Percentiles rank a stretch among this genome's conserved stretches.
phyloP scores from a whole-genome alignment of 2,797 vertebrate genomes.

The Furcifer pardalis region DNA sequence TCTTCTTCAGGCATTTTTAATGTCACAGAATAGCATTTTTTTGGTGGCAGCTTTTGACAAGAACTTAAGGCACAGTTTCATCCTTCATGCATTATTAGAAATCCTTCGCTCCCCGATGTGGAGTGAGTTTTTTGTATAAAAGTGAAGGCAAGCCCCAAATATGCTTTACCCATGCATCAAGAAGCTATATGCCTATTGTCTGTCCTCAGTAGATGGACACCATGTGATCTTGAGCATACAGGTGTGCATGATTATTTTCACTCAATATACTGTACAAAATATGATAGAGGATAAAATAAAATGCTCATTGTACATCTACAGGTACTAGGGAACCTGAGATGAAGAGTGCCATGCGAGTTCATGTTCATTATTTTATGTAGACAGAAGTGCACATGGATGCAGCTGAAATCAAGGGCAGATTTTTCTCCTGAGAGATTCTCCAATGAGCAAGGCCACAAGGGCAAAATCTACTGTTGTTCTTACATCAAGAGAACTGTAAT shows the following conservation, averaged over 20 bases:
- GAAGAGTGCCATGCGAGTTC: neutral
- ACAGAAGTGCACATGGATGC: slow-evolving; percentile 12
- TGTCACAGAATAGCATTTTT: neutral
- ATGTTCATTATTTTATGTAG: neutral
- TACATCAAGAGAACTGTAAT: slow-evolving; percentile 53
- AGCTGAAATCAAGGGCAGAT: slow-evolving; percentile 30
- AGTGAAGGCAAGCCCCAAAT: neutral
- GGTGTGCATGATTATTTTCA: neutral
- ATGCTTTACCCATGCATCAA: too few relatives aligned
- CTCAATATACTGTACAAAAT: neutral
- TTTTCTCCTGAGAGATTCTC: slow-evolving; percentile 22
- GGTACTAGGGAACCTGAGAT: neutral
- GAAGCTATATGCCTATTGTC: neutral
- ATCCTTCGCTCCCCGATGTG: neutral
- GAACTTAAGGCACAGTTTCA: neutral
- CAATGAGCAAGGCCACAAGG: slow-evolving; percentile 52
- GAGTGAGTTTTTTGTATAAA: too few relatives aligned
- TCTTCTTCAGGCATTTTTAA: neutral
- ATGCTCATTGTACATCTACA: neutral
- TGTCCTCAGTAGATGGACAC: neutral
- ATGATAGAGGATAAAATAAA: neutral
- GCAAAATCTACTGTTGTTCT: slow-evolving; percentile 59
- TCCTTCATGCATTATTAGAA: neutral
- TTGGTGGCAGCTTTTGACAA: neutral
- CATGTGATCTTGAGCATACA: neutral